Conservation (phyloP, 2,888 invertebrate genomes). For the Coelogynopora nodosa region DNA sequence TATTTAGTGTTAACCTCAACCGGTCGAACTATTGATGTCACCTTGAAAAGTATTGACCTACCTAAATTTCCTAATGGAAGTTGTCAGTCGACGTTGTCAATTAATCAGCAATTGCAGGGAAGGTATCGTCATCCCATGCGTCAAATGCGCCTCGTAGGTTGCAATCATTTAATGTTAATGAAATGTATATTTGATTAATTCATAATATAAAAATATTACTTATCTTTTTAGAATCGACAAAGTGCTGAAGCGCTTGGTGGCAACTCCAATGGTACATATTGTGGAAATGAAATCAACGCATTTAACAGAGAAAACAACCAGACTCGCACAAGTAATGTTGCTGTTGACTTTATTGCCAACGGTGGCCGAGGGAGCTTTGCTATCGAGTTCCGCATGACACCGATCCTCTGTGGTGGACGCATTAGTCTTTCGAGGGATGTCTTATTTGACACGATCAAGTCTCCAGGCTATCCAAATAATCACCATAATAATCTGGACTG, state of each 20-base stretch:
- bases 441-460: background rate
- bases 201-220: too few species aligned
- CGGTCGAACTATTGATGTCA: background rate
- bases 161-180: too few species aligned
- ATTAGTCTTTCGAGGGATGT: background rate
- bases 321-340: background rate
- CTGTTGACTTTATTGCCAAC: background rate
- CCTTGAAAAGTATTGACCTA: background rate
- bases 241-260: too few species aligned
- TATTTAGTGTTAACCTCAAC: background rate
- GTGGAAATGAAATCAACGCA: background rate
- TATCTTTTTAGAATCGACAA: too few species aligned
- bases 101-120: too few species aligned
- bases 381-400: background rate
- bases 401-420: background rate
- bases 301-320: background rate
- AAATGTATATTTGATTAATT: too few species aligned
- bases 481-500: background rate
- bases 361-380: background rate
- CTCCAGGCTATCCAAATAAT: background rate
- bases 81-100: background rate
- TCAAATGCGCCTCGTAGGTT: too few species aligned
- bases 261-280: background rate
- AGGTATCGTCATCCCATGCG: too few species aligned
- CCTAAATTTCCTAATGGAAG: background rate